Conservation (phyloP, 2,113 vertebrate species). For the Ammodytes marinus region DNA sequence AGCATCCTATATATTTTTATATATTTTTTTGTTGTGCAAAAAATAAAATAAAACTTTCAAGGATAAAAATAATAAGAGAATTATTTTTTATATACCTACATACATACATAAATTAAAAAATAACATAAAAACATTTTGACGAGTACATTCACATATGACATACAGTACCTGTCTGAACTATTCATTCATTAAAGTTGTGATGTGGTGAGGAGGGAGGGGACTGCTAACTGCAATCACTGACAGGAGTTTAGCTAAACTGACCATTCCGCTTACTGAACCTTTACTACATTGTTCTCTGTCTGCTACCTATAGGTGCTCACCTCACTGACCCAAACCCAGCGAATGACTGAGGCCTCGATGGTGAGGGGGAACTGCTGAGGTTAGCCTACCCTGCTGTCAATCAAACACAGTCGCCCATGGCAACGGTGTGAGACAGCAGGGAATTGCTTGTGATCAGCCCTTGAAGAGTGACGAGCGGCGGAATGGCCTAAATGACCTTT, state of each 20-base stretch:
- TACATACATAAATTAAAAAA: no score
- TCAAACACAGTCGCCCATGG: conserved; percentile 28
- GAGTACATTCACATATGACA: no score
- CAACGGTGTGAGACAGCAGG: conserved; percentile 67
- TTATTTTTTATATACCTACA: no score
- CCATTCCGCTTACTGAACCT: not conserved
- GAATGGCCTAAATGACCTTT: conserved; percentile 60
- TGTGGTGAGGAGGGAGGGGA: not conserved
- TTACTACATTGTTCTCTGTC: not conserved
- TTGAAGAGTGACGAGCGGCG: conserved; percentile 42
- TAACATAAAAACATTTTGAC: no score
- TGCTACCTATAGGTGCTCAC: conserved; percentile 80
- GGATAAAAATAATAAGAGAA: no score
- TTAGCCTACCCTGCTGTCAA: conserved; percentile 80
- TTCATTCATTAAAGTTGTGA: conserved; percentile 36
- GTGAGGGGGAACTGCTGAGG: conserved; percentile 85
- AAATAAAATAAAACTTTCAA: no score
- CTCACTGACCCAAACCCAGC: conserved; percentile 78
- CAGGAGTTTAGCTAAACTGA: not conserved
- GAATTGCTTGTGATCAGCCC: not conserved
- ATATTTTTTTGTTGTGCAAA: no score
- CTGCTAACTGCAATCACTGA: conserved; percentile 3
- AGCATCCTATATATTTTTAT: no score
- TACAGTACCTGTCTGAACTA: conserved; percentile 56
- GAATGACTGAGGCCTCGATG: conserved; percentile 63